Evolutionary conservation across 1,140 invertebrate genomes (phyloP), one percentile per base, ranked within the genome.

Genomic region (Hycleus phaleratus): DNA sequence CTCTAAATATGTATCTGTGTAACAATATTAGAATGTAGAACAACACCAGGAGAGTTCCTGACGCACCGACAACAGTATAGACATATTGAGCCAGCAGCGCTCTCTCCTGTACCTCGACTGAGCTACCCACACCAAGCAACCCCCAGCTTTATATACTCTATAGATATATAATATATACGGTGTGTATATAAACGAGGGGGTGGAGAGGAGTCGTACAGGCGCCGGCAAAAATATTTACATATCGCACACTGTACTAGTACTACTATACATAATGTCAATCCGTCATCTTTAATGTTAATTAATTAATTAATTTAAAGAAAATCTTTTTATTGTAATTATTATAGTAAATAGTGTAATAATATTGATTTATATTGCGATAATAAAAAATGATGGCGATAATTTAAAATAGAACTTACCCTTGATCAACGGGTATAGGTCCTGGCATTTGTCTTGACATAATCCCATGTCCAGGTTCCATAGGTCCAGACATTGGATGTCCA

Each of bases 401-500:
- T 18, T 18, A 18, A 52, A 43, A 54, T 40, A 24, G n/a, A 18
- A 82, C 82, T 83, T 62, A 85, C 83, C 85, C 85, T 76, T 85
- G 85, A 69, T 87, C 85, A 44, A 87, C 82, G 58, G 85, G 83
- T 63, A 84, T 84, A 18, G 79, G 73, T 39, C 82, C 83, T 26
- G 82, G 82, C 77, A 86, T 85, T 60, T 74, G 75, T 48, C 73
- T 72, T 24, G 73, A 71, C 78, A 84, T 82, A 56, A 81, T 78
- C 0, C 78, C 78, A 68, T 82, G 80, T 56, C 78, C 79, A 12
- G 82, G 81, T 25, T 80, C 81, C 71, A 81, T 80, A 1, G 78
- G 79, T 55, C 78, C 79, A 24, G 71, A 75, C 80, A 83, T 82
- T 24, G 81, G 82, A 66, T 83, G 81, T 38, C 80, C 78, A 0